phyloP scores from a whole-genome alignment of 92 coral and sea anemone genomes.

The Palythoa caribaeorum region DNA sequence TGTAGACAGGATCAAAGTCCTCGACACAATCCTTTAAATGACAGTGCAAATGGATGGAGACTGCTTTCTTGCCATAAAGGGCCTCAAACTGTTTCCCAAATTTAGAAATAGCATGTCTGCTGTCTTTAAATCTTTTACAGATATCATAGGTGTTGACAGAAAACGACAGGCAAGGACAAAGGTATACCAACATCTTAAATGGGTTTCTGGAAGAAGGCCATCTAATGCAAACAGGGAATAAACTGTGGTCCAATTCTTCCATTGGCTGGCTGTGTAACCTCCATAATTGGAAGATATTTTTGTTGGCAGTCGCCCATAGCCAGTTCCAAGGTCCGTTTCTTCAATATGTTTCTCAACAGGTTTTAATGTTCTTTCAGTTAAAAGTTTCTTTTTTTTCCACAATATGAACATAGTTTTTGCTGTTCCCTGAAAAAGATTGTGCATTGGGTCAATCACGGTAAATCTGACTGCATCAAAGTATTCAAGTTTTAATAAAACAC shows the following conservation, averaged over 20 bases:
- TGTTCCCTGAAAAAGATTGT: constrained; percentile 55
- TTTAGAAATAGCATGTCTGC: not conserved
- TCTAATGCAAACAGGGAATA: constrained; percentile 55
- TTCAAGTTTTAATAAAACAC: constrained; percentile 9
- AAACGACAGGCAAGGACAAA: constrained; percentile 37
- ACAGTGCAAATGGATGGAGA: not conserved
- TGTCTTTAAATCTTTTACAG: not conserved
- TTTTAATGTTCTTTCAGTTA: constrained; percentile 46
- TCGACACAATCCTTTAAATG: constrained; percentile 4
- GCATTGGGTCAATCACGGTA: constrained; percentile 55
- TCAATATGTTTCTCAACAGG: constrained; percentile 46
- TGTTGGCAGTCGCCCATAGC: constrained; percentile 64
- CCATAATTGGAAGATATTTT: constrained; percentile 74
- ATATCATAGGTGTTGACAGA: constrained; percentile 1
- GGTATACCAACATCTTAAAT: constrained; percentile 62
- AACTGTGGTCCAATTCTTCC: constrained; percentile 69
- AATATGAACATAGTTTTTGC: constrained; percentile 69
- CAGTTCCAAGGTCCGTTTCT: constrained; percentile 59
- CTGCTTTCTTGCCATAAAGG: not conserved
- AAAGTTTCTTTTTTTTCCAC: constrained; percentile 57
- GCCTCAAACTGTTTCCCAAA: constrained; percentile 15
- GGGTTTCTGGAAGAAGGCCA: constrained; percentile 52
- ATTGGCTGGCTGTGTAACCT: constrained; percentile 65
- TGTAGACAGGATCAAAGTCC: not conserved
- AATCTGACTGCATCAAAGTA: constrained; percentile 64